Percentiles rank a stretch among this genome's conserved stretches.
Evolutionary conservation across 2,888 invertebrate species (phyloP).

Genomic region (Pimpla rufipes): DNA sequence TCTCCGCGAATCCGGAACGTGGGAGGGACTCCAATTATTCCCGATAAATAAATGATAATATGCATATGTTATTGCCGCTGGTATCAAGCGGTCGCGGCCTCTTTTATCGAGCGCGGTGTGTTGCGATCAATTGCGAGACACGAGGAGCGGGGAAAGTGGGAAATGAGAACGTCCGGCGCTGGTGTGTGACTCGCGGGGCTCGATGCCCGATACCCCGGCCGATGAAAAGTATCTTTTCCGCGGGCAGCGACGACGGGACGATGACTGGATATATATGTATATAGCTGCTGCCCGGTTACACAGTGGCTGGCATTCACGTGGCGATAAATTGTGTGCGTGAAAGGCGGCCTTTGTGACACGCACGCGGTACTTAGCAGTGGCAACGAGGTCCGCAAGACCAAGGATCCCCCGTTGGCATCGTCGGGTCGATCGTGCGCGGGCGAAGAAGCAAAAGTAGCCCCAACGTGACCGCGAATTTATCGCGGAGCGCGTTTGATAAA

Average conservation of each 20-base stretch:
- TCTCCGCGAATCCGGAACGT: not conserved
- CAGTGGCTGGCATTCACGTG: slow-evolving; percentile 62
- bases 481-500: slow-evolving; percentile 19
- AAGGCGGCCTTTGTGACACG: slow-evolving; percentile 73
- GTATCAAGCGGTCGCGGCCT: not conserved
- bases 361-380: slow-evolving; percentile 35
- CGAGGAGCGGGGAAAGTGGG: slow-evolving; percentile 49
- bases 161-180: slow-evolving; percentile 62
- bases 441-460: not conserved
- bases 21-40: not conserved
- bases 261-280: not conserved
- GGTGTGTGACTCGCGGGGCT: slow-evolving; percentile 26
- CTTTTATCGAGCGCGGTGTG: slow-evolving; percentile 14
- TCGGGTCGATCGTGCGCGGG: slow-evolving; percentile 14
- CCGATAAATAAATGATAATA: not conserved
- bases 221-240: slow-evolving; percentile 64
- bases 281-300: too few species aligned
- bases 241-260: slow-evolving; percentile 22
- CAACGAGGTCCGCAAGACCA: slow-evolving; percentile 28
- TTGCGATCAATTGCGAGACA: not conserved
- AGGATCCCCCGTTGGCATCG: slow-evolving; percentile 22
- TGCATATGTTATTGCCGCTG: not conserved
- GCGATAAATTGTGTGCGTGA: slow-evolving; percentile 75
- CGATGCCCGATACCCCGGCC: slow-evolving; percentile 15
- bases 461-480: slow-evolving; percentile 18